Evolutionary conservation across 2,113 vertebrate species (phyloP), one percentile per base, ranked within the genome.

Genomic region (Tragelaphus imberbis): DNA sequence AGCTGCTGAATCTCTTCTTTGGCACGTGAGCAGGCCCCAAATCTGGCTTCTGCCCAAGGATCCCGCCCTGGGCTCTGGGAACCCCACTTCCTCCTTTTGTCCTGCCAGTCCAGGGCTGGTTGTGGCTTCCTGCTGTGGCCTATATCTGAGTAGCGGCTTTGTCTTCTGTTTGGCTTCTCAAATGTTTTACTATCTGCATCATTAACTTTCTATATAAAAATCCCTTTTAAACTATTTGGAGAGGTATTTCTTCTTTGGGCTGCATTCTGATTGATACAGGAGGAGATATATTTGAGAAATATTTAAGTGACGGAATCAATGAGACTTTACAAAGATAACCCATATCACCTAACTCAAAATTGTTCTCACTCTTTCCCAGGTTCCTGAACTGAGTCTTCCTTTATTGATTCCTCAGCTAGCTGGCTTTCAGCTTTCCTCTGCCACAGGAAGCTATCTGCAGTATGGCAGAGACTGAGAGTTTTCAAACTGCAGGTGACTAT

Each of bases 61-160:
- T 53, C 63, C 93, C n/a, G 0, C 84, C 93, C 55, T 10, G 25
- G n/a, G 36, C 63, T 88, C 49, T 94, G 79, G 58, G 82, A 98
- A 84, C 28, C 49, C 75, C 27, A 56, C 59, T 97, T 98, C 96
- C 97, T 97, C 88, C 68, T 40, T 97, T 97, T 98, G 97, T 98
- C 63, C 36, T 21, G 77, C 47, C 49, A 68, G 36, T 27, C 25
- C n/a, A 80, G 81, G n/a, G 3, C 28, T 96, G 93, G 97, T 82
- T 97, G 96, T 80, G 40, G 81, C 65, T 97, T 98, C 97, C 98
- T 97, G 93, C 84, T 88, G 0, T 16, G 68, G 88, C 53, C 49
- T 84, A 59, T 65, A 19, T 88, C 53, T 47, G 33, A 94, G 25
- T 23, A 33, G 79, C 23, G 23, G 30, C 90, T 44, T 85, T 88